A percentile compares a stretch with the other conserved stretches of the same genome.
phyloP scores from a whole-genome alignment of 1,140 invertebrate genomes.

The Zaprionus camerounensis region DNA sequence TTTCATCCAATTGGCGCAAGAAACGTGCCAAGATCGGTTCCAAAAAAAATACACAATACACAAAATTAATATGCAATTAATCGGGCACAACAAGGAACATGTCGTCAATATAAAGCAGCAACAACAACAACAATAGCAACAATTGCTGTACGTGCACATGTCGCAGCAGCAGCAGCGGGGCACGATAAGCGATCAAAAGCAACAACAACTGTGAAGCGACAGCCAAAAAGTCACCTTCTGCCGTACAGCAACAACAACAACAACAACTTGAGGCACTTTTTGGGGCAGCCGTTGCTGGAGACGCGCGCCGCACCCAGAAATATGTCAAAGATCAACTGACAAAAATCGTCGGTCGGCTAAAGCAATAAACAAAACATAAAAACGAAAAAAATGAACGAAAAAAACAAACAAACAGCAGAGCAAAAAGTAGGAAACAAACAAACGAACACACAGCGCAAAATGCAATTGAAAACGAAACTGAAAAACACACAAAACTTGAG shows the following conservation, averaged over 20 bases:
- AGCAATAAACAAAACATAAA: constrained; percentile 68
- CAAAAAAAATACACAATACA: constrained; percentile 49
- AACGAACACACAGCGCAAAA: constrained; percentile 30
- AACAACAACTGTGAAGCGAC: constrained; percentile 55
- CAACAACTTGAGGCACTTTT: constrained; percentile 35
- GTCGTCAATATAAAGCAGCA: constrained; percentile 66
- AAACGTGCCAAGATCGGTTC: constrained; percentile 77
- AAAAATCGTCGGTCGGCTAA: constrained; percentile 69
- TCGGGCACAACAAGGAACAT: constrained; percentile 79
- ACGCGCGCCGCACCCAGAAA: constrained; percentile 70
- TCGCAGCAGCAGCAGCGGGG: constrained; percentile 36
- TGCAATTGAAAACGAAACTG: constrained; percentile 76
- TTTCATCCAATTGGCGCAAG: constrained; percentile 70
- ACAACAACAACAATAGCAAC: constrained; percentile 44
- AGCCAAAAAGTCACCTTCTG: constrained; percentile 77
- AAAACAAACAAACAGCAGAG: constrained; percentile 12
- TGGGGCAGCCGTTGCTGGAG: constrained; percentile 10
- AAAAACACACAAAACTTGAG: constrained; percentile 43
- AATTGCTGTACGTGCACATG: constrained; percentile 74
- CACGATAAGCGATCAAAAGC: constrained; percentile 61
- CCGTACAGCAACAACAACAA: constrained; percentile 35
- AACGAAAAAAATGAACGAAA: too few species aligned
- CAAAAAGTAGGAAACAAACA: constrained; percentile 54
- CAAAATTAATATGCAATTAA: constrained; percentile 82
- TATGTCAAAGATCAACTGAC: constrained; percentile 82